These are phyloP conservation scores for Volucella inanis DNA, from an alignment of 2,888 invertebrate genomes.

Conservation along the genomic window DNA sequence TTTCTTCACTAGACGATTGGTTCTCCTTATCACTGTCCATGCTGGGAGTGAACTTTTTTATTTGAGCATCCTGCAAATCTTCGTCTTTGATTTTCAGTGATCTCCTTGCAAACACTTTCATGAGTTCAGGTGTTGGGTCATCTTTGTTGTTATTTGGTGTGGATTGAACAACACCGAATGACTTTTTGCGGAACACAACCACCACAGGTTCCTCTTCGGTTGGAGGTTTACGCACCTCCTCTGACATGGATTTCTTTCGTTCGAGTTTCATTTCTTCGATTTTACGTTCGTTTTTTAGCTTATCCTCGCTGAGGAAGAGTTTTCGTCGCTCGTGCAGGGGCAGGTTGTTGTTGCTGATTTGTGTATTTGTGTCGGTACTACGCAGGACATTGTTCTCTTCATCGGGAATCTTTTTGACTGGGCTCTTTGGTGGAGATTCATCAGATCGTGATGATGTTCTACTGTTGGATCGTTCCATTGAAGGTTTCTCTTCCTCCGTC, in stretches of 20 bases:
- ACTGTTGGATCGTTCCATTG: conserved; percentile 60
- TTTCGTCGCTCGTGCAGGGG: conserved; percentile 81
- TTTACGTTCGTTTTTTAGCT: conserved; percentile 78
- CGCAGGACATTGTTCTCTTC: conserved; percentile 75
- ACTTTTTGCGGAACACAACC: conserved; percentile 82
- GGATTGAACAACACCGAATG: conserved; percentile 78
- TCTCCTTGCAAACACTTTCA: conserved; percentile 91
- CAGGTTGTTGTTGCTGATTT: conserved; percentile 72
- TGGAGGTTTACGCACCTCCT: conserved; percentile 77
- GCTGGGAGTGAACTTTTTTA: conserved; percentile 85
- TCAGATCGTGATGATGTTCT: conserved; percentile 59
- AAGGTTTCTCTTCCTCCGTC: conserved; percentile 60
- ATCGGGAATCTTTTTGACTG: conserved; percentile 76
- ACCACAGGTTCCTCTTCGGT: conserved; percentile 62
- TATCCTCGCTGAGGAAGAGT: conserved; percentile 80
- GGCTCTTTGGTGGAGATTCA: conserved; percentile 71
- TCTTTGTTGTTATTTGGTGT: conserved; percentile 79
- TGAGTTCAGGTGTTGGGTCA: conserved; percentile 90
- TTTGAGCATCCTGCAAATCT: conserved; percentile 84
- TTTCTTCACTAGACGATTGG: conserved; percentile 85
- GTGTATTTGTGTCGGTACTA: conserved; percentile 56
- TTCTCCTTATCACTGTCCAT: conserved; percentile 91
- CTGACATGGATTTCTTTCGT: conserved; percentile 80
- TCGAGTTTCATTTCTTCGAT: conserved; percentile 79
- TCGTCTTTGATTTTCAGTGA: conserved; percentile 93